These are phyloP conservation scores for Bostrychus sinensis DNA, from an alignment of 2,113 vertebrate species.

Conservation along the genomic window DNA sequence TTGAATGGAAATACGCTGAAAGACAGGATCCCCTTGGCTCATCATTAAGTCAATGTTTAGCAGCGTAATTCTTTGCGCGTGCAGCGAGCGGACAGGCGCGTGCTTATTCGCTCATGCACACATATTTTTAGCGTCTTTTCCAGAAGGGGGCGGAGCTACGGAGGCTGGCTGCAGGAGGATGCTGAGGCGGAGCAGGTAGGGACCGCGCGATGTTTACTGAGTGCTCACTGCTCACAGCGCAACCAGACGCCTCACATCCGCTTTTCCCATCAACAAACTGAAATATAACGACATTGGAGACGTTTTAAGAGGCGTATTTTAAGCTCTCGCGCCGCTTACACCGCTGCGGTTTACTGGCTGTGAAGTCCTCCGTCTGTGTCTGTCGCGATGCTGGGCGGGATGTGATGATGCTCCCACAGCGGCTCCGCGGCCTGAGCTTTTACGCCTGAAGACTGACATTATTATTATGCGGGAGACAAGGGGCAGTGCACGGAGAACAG, in stretches of 20 bases:
- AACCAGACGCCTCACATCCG: background rate
- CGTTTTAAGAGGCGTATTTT: background rate
- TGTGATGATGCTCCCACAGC: slow-evolving; percentile 57
- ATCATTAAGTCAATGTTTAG: background rate
- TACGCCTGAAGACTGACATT: slow-evolving; percentile 59
- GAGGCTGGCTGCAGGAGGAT: slow-evolving; percentile 60
- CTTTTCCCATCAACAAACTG: background rate
- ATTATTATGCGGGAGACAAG: slow-evolving; percentile 76
- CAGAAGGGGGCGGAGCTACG: slow-evolving; percentile 65
- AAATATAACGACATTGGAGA: background rate
- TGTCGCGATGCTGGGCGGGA: slow-evolving; percentile 46
- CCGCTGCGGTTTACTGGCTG: slow-evolving; percentile 6
- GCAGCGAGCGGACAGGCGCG: slow-evolving; percentile 14
- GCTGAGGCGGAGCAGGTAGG: slow-evolving; percentile 72
- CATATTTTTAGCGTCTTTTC: slow-evolving; percentile 50
- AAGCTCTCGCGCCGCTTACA: background rate
- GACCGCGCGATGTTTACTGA: slow-evolving; percentile 48
- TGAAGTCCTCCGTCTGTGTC: slow-evolving; percentile 38
- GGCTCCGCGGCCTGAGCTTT: slow-evolving; percentile 42
- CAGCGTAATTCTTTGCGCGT: background rate
- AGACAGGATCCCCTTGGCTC: too few relatives aligned
- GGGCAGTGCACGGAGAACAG: slow-evolving; percentile 46
- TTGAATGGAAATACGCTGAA: too few relatives aligned
- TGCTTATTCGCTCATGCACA: slow-evolving; percentile 19
- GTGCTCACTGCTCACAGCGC: slow-evolving; percentile 1